Conservation (phyloP, 2,113 vertebrate genomes). For the Caloenas nicobarica region DNA sequence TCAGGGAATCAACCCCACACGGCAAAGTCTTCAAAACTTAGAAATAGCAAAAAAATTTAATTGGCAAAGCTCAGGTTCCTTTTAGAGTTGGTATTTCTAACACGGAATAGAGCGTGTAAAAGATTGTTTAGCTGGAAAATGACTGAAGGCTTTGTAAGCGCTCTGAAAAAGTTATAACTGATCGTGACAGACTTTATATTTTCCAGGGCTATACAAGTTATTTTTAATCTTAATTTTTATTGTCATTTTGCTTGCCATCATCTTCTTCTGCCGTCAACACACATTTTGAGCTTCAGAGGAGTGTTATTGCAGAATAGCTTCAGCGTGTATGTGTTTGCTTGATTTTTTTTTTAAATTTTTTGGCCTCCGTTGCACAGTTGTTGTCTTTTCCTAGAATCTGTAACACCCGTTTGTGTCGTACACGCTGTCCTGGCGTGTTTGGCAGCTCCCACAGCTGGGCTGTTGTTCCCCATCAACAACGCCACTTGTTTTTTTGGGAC, state of each 20-base stretch:
- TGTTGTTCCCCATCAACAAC: not conserved
- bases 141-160: not conserved
- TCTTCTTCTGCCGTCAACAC: accelerated
- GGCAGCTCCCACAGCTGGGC: not conserved
- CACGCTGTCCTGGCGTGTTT: not conserved
- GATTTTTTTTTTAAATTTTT: not conserved
- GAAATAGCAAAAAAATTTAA: not conserved
- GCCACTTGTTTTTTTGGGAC: not conserved
- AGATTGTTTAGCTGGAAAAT: not conserved
- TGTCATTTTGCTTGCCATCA: not conserved
- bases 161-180: not conserved
- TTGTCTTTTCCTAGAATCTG: not conserved
- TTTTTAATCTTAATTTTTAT: not conserved
- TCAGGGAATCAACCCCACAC: not conserved
- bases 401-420: accelerated
- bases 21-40: not conserved
- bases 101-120: not conserved
- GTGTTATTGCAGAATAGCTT: not conserved
- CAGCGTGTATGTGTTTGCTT: not conserved
- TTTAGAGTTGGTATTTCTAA: not conserved
- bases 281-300: accelerated
- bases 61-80: not conserved
- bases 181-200: accelerated
- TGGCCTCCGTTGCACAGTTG: not conserved
- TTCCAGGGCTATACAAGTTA: not conserved